Conservation (phyloP, 2,797 vertebrate species). For the Myoxocephalus aenaeus region DNA sequence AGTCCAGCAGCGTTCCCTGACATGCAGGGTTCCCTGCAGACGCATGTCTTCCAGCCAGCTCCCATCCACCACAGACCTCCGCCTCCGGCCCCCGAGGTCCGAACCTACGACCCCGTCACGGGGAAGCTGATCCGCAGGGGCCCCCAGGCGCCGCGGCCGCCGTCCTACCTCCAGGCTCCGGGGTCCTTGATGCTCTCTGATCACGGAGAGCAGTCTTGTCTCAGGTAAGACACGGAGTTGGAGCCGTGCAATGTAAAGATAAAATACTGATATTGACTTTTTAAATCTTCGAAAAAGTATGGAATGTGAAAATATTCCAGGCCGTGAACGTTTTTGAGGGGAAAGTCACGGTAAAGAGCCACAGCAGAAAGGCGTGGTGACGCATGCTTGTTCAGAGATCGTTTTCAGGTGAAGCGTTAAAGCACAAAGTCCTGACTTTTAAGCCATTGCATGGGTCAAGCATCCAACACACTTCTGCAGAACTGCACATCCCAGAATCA, state of each 20-base stretch:
- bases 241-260: background rate
- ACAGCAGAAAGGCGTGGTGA: too few relatives aligned
- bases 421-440: background rate
- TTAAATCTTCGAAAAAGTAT: background rate
- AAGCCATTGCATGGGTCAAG: background rate
- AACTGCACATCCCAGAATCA: too few relatives aligned
- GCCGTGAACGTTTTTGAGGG: too few relatives aligned
- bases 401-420: too few relatives aligned
- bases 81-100: conserved; percentile 86
- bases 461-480: background rate
- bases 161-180: conserved; percentile 83
- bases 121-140: conserved; percentile 94
- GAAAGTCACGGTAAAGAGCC: too few relatives aligned
- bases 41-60: conserved; percentile 86
- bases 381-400: too few relatives aligned
- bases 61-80: conserved; percentile 86
- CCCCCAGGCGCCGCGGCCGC: conserved; percentile 76
- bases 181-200: conserved; percentile 79
- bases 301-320: background rate
- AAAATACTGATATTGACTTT: background rate
- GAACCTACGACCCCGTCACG: conserved; percentile 93
- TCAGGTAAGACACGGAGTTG: conserved; percentile 84
- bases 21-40: conserved; percentile 78
- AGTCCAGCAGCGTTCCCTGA: conserved; percentile 90
- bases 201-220: conserved; percentile 86